Base-by-base conservation (phyloP, 2,888 invertebrate genomes). In the Hartigia nigra region DNA sequence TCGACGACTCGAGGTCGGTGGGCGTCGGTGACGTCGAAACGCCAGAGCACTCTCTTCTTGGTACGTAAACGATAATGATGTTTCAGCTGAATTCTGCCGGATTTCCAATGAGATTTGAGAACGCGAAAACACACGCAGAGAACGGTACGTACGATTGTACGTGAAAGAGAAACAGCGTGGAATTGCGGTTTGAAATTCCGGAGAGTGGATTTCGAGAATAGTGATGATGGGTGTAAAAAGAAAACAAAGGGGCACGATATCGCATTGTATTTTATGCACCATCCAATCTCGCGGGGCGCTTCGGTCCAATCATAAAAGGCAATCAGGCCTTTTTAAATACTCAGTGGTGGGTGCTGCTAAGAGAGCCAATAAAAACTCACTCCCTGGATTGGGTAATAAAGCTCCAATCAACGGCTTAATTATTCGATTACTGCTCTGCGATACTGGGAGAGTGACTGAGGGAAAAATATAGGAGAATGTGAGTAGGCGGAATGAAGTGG, bases 391-490 rank as follows among this genome's bases (percentile, higher is more conserved):
- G 90, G 90, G 88, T 90, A 91, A 91, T 91, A 91, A 91, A 91
- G 91, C 90, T 90, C 88, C 91, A 91, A 91, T 91, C 91, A 91
- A 90, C 89, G 88, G 90, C 90, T 91, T 91, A 91, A 91, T 91
- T 91, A 91, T 91, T 91, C 90, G 91, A 91, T 91, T 90, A 91
- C 87, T 82, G 81, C 81, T 82, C 80, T 0, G 39, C 39, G 39
- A 55, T 55, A 55, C 39, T 55, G 39, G 9, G 39, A 55, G 39
- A 55, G 39, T 55, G 39, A 55, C 39, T 55, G 39, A 39, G 39
- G 39, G 39, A 55, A 55, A 55, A 55, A 55, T 55, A 55, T 23
- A 55, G 39, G 39, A 23, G 5, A 55, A 55, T 23, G 72, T 70
- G 78, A 74, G 76, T 74, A n/a, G 78, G 75, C 75, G 70, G 74